A percentile compares a stretch with the other conserved stretches of the same genome.
Evolutionary conservation across 2,888 invertebrate genomes (phyloP).

Genomic region (Drosophila lacicola): DNA sequence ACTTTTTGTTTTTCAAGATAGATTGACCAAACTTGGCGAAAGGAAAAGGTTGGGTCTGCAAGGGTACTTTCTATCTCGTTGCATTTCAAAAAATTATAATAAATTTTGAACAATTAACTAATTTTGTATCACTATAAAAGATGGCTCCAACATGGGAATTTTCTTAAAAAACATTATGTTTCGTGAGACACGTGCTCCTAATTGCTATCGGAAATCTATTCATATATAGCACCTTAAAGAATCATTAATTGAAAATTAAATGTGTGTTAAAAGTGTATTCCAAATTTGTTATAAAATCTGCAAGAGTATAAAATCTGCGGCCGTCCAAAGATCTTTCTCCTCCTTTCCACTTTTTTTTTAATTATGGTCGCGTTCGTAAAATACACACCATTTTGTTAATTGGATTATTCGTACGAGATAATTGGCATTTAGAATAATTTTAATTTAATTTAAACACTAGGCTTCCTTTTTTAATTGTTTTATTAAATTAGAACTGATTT

Average conservation of each 20-base stretch:
- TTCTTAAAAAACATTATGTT: no score
- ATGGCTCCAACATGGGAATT: no score
- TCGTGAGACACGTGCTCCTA: no score
- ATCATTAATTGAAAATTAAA: background rate
- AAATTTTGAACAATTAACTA: no score
- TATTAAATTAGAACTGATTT: slow-evolving; percentile 2
- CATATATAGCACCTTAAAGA: background rate
- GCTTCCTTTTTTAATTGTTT: background rate
- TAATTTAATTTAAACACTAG: slow-evolving; percentile 36
- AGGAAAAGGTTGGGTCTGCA: no score
- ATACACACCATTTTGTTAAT: slow-evolving; percentile 82
- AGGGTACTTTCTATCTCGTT: no score
- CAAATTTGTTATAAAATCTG: background rate
- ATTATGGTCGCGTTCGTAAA: background rate
- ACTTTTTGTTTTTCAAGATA: no score
- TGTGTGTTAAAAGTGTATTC: background rate
- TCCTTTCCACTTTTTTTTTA: background rate
- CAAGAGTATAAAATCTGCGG: background rate
- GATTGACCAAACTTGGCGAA: no score
- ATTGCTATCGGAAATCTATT: background rate
- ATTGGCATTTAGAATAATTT: slow-evolving; percentile 62
- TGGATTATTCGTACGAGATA: slow-evolving; percentile 69
- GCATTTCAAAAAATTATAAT: no score
- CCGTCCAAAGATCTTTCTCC: background rate
- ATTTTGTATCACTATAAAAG: no score